Evolutionary conservation across 2,888 invertebrate species (phyloP), one percentile per base, ranked within the genome.

Genomic region (Archips crataeganus): DNA sequence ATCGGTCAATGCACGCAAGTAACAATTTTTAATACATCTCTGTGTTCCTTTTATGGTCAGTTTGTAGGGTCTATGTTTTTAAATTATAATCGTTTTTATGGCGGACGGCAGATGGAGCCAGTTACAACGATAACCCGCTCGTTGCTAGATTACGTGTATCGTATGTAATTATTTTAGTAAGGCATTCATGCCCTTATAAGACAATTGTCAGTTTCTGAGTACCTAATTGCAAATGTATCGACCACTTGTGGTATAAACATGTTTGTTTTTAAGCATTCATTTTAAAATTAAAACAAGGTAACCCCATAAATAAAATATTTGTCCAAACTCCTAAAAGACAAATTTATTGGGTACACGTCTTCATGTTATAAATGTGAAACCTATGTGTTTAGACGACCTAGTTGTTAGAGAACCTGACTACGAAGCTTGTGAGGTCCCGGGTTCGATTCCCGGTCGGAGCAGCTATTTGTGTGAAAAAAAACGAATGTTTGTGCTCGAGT

Each of bases 11-110:
- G 91, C 86, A 90, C 91, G 89, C 87, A 82, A 90, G 82, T 86
- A 87, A 88, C 90, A 90, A 91, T 90, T 92, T 92, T 92, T 91
- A 90, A 92, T 89, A 89, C 85, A 90, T 90, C 90, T 90, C 87
- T 86, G 85, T 85, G 81, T 84, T 86, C 89, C 90, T 85, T 90
- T 88, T 92, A 92, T 89, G 92, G 92, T 86, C 86, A 85, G 79
- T 84, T 87, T 85, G 85, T 81, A 86, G 84, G 85, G 81, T 80
- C 75, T 77, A 75, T 79, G 82, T 77, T 84, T 84, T 87, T 81
- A 80, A 85, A 85, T 84, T 88, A 83, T 84, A 84, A 76, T 78
- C 78, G 87, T 89, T 88, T 88, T 80, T 84, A 77, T 83, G 78
- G 76, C 79, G 88, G 85, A 79, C 77, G 84, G 88, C 88, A 89